A percentile compares a stretch with the other conserved stretches of the same genome.
Evolutionary conservation across 1,140 invertebrate genomes (phyloP).

Genomic region (Cydia fagiglandana): DNA sequence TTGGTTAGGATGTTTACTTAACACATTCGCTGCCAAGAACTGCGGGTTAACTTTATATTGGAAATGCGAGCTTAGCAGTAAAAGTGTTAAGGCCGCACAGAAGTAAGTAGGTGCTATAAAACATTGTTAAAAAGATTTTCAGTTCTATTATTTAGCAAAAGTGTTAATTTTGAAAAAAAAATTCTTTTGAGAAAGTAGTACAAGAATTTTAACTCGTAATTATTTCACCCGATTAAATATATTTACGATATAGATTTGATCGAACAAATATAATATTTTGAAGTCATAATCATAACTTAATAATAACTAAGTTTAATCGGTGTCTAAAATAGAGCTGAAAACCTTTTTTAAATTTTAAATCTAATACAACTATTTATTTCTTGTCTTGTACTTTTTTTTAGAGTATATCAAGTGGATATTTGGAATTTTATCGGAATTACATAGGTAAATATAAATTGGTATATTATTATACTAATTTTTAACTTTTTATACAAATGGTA

Average conservation of each 20-base stretch:
- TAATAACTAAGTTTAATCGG: no score
- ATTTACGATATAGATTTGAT: background rate
- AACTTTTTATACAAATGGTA: background rate
- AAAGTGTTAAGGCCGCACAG: background rate
- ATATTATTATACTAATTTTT: no score
- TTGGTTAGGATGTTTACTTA: background rate
- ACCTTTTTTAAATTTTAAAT: background rate
- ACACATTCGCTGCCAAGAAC: constrained; percentile 1
- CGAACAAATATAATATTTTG: background rate
- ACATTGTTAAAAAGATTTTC: background rate
- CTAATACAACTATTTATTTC: background rate
- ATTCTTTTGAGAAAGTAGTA: no score
- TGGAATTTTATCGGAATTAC: no score
- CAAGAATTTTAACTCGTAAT: no score
- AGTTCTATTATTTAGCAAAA: background rate
- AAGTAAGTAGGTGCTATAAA: background rate
- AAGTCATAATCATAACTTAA: background rate
- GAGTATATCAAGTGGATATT: background rate
- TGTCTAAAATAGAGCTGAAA: background rate
- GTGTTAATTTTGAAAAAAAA: no score
- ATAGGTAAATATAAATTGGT: no score
- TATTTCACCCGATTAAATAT: background rate
- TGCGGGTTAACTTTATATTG: background rate
- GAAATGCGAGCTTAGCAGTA: background rate
- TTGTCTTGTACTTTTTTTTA: background rate